These are phyloP conservation scores for Euura lappo DNA, from an alignment of 1,140 invertebrate species.

Conservation along the genomic window DNA sequence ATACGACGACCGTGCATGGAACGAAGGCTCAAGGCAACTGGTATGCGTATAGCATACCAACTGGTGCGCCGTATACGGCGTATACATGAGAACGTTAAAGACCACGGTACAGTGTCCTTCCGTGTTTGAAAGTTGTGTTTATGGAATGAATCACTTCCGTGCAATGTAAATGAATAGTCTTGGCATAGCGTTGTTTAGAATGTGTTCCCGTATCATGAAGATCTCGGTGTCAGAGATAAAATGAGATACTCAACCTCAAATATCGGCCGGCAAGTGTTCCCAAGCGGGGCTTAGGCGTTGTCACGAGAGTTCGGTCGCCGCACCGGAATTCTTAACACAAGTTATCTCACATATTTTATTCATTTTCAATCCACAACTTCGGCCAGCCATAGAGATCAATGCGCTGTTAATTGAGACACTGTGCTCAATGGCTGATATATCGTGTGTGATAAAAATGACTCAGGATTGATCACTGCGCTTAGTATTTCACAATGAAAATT, in stretches of 20 bases:
- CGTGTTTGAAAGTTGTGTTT: neutral
- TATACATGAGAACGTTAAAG: too few species aligned
- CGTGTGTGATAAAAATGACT: neutral
- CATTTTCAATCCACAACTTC: neutral
- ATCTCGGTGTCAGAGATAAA: neutral
- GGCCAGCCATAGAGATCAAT: neutral
- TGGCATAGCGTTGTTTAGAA: neutral
- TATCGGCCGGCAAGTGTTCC: neutral
- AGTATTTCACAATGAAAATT: neutral
- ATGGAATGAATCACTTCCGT: neutral
- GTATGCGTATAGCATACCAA: too few species aligned
- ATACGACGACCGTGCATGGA: too few species aligned
- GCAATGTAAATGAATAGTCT: neutral
- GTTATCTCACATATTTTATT: neutral
- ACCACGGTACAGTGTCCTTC: neutral
- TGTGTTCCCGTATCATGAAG: neutral
- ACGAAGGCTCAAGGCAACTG: too few species aligned
- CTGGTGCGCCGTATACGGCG: too few species aligned
- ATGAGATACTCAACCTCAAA: conserved; percentile 7
- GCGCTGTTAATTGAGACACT: neutral
- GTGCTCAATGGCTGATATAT: neutral
- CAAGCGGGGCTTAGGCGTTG: neutral
- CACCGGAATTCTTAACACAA: neutral
- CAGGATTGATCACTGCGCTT: too few species aligned
- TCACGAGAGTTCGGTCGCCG: neutral